Evolutionary conservation across 2,113 vertebrate species (phyloP).

Genomic region (Empidonax alnorum): DNA sequence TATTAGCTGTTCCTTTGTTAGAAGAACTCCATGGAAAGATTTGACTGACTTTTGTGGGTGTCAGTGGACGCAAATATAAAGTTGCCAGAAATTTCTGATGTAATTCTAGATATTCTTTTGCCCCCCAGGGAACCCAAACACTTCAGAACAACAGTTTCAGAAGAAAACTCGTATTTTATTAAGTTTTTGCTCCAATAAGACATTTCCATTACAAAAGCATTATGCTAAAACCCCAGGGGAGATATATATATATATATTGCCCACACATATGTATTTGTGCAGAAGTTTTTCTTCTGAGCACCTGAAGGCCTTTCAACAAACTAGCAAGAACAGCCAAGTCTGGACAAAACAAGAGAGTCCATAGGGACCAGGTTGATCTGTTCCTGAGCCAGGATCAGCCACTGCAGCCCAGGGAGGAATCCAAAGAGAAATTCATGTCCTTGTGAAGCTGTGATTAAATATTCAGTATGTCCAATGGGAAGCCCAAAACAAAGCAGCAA

Average conservation of each 20-base stretch:
- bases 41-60: neutral
- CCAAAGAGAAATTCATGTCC: neutral
- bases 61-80: neutral
- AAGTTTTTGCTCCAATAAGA: neutral
- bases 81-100: neutral
- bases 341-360: neutral
- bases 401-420: neutral
- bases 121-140: neutral
- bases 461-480: neutral
- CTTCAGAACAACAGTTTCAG: neutral
- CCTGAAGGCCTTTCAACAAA: neutral
- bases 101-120: neutral
- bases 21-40: neutral
- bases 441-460: neutral
- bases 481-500: neutral
- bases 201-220: slow-evolving; percentile 26
- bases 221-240: neutral
- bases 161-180: slow-evolving; percentile 33
- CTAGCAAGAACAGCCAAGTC: neutral
- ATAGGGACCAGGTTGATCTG: neutral
- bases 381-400: neutral
- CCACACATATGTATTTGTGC: rapidly evolving
- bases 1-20: neutral
- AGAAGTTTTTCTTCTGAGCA: neutral
- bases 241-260: neutral